These are phyloP conservation scores for Papilio machaon DNA, from an alignment of 1,140 invertebrate genomes.

Conservation along the genomic window DNA sequence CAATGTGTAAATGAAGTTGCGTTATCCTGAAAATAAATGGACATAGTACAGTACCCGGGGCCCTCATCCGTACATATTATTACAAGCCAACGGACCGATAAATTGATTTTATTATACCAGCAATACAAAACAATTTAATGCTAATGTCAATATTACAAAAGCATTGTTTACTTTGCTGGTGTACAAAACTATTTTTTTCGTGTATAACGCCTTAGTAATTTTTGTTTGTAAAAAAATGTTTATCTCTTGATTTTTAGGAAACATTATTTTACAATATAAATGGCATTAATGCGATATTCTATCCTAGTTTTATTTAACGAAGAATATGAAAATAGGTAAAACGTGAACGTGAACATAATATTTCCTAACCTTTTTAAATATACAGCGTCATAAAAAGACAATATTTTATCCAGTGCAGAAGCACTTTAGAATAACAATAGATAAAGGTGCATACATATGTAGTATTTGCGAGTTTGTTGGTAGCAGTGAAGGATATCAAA, in stretches of 20 bases:
- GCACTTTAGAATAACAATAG: slow-evolving; percentile 27
- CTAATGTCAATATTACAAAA: slow-evolving; percentile 29
- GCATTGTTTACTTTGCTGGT: background rate
- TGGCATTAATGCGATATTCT: background rate
- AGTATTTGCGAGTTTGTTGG: slow-evolving; percentile 8
- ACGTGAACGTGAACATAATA: background rate
- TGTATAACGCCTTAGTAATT: background rate
- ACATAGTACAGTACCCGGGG: background rate
- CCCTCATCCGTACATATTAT: slow-evolving; percentile 34
- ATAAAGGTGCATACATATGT: background rate
- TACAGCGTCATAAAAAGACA: background rate
- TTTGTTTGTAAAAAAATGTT: background rate
- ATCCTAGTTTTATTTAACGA: background rate
- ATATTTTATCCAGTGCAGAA: background rate
- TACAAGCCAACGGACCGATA: slow-evolving; percentile 18
- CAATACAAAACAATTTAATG: slow-evolving; percentile 33
- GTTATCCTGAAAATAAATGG: slow-evolving; percentile 4
- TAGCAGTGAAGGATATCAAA: slow-evolving; percentile 31
- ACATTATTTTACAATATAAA: background rate
- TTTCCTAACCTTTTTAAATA: background rate
- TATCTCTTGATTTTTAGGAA: no score
- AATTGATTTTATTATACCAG: slow-evolving; percentile 36
- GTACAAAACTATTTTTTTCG: background rate
- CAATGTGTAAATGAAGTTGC: background rate
- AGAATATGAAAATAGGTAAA: background rate